A percentile compares a stretch with the other conserved stretches of the same genome.
phyloP scores from a whole-genome alignment of 2,797 vertebrate genomes.

The Paramormyrops hopkinsi region DNA sequence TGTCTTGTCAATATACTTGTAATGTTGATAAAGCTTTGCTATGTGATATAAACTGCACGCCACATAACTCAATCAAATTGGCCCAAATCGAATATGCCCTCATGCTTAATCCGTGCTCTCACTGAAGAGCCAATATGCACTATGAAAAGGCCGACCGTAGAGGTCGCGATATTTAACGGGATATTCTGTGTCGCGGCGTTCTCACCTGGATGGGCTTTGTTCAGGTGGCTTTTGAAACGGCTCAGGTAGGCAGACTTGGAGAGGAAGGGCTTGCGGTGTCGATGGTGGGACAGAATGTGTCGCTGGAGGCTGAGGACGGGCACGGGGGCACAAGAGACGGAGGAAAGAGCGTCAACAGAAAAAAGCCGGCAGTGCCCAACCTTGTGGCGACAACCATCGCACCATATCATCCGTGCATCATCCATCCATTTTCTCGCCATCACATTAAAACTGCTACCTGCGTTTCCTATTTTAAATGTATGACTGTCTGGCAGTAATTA shows the following conservation, averaged over 20 bases:
- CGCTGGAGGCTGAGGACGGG: slow-evolving; percentile 61
- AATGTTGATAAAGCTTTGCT: not conserved
- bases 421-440: not conserved
- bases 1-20: not conserved
- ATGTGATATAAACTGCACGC: not conserved
- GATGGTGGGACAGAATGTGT: slow-evolving; percentile 72
- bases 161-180: not conserved
- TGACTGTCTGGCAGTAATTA: not conserved
- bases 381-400: not conserved
- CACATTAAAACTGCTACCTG: not conserved
- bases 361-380: not conserved
- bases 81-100: not conserved
- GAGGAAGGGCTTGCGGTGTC: slow-evolving; percentile 78
- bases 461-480: not conserved
- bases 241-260: slow-evolving; percentile 79
- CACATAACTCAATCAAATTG: not conserved
- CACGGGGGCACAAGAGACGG: not conserved
- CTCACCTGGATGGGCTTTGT: slow-evolving; percentile 11
- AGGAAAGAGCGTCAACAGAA: not conserved
- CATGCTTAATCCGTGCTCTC: not conserved
- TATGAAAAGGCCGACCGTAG: not conserved
- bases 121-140: not conserved
- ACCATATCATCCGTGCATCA: not conserved
- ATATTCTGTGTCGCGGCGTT: not conserved
- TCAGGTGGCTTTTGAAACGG: slow-evolving; percentile 79